Conservation (phyloP, 2,797 vertebrate genomes). For the Meda fulgida region DNA sequence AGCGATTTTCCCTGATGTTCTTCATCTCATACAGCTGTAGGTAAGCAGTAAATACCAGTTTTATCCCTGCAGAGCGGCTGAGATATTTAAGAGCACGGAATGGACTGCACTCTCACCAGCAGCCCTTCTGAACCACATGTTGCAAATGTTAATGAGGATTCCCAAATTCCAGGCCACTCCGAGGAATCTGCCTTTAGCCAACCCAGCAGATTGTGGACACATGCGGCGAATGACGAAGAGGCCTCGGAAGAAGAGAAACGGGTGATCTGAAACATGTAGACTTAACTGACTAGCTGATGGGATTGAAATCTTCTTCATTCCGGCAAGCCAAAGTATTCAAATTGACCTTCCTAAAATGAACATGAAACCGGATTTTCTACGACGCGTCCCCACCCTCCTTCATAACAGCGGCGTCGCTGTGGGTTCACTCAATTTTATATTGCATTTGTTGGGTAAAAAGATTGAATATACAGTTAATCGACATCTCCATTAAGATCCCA, state of each 20-base stretch:
- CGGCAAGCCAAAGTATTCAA: neutral
- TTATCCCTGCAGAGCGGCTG: slow-evolving; percentile 37
- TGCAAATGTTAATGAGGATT: slow-evolving; percentile 74
- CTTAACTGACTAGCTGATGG: neutral
- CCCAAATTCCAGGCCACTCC: slow-evolving; percentile 70
- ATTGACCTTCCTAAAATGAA: slow-evolving; percentile 26
- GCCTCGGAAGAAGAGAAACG: slow-evolving; percentile 17
- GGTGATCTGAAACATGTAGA: slow-evolving; percentile 32
- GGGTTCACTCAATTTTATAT: slow-evolving; percentile 32
- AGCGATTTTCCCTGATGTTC: slow-evolving; percentile 44
- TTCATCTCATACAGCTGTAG: slow-evolving; percentile 59
- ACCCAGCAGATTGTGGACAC: slow-evolving; percentile 61
- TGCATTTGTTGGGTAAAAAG: slow-evolving; percentile 54
- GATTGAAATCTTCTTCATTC: slow-evolving; percentile 32
- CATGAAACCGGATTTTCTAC: slow-evolving; percentile 22
- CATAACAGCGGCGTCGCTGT: neutral
- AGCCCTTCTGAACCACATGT: slow-evolving; percentile 69
- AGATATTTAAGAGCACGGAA: slow-evolving; percentile 64
- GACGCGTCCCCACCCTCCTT: neutral
- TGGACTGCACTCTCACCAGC: slow-evolving; percentile 58
- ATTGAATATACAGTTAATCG: slow-evolving; percentile 59
- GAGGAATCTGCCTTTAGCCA: slow-evolving; percentile 69
- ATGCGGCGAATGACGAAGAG: slow-evolving; percentile 45
- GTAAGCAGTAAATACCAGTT: slow-evolving; percentile 60
- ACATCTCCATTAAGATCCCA: slow-evolving; percentile 31